Evolutionary conservation across 53 echinoderm and acorn worm species (phyloP).

Genomic region (Arbacia lixula): DNA sequence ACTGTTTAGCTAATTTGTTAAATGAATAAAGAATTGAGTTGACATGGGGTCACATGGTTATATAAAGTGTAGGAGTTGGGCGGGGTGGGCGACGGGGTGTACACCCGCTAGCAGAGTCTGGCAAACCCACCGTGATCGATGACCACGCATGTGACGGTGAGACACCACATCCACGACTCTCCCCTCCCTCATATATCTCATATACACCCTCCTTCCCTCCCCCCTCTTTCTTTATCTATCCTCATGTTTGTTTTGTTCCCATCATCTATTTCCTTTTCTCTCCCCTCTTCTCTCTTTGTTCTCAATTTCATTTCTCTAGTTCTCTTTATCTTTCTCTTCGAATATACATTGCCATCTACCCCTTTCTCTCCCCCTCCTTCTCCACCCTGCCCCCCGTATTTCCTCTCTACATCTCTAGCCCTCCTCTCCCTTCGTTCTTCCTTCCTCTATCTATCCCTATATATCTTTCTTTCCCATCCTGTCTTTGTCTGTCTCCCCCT

Average conservation of each 20-base stretch:
- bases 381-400: background rate
- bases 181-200: background rate
- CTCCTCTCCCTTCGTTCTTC: background rate
- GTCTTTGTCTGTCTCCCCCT: background rate
- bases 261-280: background rate
- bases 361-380: background rate
- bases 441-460: background rate
- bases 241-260: too few species aligned
- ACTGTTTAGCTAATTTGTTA: too few species aligned
- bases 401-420: background rate
- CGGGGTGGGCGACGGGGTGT: too few species aligned
- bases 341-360: too few species aligned
- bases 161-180: background rate
- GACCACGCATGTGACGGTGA: too few species aligned
- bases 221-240: background rate
- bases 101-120: too few species aligned
- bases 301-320: too few species aligned
- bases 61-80: too few species aligned
- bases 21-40: too few species aligned
- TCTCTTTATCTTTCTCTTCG: too few species aligned
- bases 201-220: background rate
- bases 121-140: too few species aligned
- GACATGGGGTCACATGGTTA: too few species aligned
- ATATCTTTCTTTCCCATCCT: background rate
- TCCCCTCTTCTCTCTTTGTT: background rate